Percentiles rank a stretch among this genome's conserved stretches.
Evolutionary conservation across 2,113 vertebrate species (phyloP).

Genomic region (Hippocampus comes): DNA sequence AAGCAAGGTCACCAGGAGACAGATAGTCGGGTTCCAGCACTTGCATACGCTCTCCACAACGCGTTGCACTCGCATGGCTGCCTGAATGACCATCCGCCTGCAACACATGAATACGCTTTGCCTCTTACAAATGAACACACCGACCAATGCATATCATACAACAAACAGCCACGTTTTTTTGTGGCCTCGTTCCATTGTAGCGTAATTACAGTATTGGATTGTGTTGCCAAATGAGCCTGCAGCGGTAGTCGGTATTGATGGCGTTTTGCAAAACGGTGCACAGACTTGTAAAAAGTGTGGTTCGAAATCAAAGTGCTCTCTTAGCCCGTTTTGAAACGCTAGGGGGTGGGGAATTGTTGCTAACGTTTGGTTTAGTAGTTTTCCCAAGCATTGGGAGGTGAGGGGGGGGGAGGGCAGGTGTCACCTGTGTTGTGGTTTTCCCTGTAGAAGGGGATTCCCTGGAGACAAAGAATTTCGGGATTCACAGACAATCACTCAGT

Average conservation of each 20-base stretch:
- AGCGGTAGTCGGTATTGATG: slow-evolving; percentile 50
- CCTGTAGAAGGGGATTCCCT: slow-evolving; percentile 49
- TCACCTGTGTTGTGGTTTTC: slow-evolving; percentile 30
- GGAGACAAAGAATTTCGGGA: slow-evolving; percentile 37
- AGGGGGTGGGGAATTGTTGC: background rate
- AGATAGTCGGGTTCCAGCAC: slow-evolving; percentile 62
- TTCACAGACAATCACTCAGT: slow-evolving; percentile 51
- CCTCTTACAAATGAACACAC: background rate
- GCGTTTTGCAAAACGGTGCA: slow-evolving; percentile 10
- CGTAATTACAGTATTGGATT: slow-evolving; percentile 60
- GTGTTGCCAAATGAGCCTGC: slow-evolving; percentile 39
- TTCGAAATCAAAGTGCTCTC: slow-evolving; percentile 16
- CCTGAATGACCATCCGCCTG: slow-evolving; percentile 50
- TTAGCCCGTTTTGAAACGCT: slow-evolving; percentile 3
- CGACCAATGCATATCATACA: slow-evolving; percentile 1
- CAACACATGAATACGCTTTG: slow-evolving; percentile 40
- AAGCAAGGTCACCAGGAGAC: slow-evolving; percentile 63
- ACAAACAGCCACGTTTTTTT: slow-evolving; percentile 12
- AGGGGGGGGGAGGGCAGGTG: slow-evolving; percentile 15
- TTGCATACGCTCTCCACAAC: slow-evolving; percentile 46
- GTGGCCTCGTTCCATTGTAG: slow-evolving; percentile 29
- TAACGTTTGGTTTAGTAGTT: slow-evolving; percentile 1
- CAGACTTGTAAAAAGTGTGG: slow-evolving; percentile 4
- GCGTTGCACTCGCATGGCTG: slow-evolving; percentile 68
- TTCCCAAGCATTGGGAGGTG: slow-evolving; percentile 8